These are phyloP conservation scores for Bombus turneri DNA, from an alignment of 1,140 invertebrate genomes.

Conservation along the genomic window DNA sequence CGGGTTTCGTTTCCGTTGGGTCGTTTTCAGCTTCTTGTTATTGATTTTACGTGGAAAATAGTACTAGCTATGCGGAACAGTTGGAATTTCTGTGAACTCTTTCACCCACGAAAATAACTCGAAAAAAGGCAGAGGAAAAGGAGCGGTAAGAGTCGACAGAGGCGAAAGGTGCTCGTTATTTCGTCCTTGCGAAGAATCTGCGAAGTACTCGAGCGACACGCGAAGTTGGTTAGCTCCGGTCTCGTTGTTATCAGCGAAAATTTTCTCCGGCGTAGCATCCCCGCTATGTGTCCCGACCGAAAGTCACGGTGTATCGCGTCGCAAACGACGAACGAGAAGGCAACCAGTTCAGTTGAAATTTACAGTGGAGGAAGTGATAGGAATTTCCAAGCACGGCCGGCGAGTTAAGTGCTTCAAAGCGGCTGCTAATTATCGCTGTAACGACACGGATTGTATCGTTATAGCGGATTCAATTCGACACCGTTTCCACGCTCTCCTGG, in stretches of 20 bases:
- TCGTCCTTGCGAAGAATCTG: background rate
- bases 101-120: background rate
- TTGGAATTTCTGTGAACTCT: background rate
- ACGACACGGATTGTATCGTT: background rate
- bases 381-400: constrained; percentile 9
- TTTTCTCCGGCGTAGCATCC: background rate
- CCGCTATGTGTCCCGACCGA: background rate
- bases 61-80: background rate
- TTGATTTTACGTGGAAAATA: background rate
- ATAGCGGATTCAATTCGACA: background rate
- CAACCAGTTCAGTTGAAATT: background rate
- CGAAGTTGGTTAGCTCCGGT: background rate
- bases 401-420: background rate
- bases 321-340: background rate
- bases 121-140: background rate
- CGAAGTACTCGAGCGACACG: background rate
- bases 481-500: background rate
- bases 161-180: constrained; percentile 2
- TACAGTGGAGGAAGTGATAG: background rate
- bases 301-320: background rate
- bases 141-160: background rate
- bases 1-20: background rate
- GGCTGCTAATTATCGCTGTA: background rate
- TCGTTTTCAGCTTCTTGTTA: background rate
- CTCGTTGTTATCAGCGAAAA: background rate